phyloP scores from a whole-genome alignment of 2,113 vertebrate species.

The Steatornis caripensis region DNA sequence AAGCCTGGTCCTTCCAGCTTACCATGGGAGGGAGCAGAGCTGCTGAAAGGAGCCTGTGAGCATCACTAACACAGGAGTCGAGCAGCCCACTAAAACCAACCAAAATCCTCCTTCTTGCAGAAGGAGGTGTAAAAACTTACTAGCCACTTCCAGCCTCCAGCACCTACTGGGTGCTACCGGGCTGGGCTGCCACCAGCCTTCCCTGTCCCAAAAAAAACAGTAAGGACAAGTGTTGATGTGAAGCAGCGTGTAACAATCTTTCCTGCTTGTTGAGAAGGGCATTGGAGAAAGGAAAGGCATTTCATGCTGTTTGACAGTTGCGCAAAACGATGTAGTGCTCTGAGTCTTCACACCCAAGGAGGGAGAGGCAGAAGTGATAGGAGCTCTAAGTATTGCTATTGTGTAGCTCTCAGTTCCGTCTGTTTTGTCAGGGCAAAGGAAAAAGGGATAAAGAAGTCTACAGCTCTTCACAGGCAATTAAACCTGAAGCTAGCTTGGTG shows the following conservation, averaged over 20 bases:
- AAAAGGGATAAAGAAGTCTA: background rate
- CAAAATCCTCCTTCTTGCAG: background rate
- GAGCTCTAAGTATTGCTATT: background rate
- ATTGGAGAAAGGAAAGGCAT: background rate
- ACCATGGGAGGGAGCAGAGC: background rate
- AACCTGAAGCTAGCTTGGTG: background rate
- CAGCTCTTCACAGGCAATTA: background rate
- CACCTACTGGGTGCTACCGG: background rate
- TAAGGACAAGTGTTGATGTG: background rate
- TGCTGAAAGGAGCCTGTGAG: background rate
- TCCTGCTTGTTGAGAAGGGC: background rate
- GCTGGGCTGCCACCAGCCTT: background rate
- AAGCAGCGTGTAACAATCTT: background rate
- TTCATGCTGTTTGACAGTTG: background rate
- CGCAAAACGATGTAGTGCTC: background rate
- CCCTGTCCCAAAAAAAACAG: background rate
- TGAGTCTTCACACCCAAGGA: background rate
- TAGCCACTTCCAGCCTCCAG: background rate
- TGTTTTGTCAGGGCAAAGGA: background rate
- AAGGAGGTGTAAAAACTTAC: background rate
- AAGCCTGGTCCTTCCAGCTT: background rate
- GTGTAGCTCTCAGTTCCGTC: background rate
- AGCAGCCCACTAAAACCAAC: background rate
- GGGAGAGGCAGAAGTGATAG: rapidly evolving
- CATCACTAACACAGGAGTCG: background rate